Conservation (phyloP, 2,797 vertebrate genomes). For the Sphaeramia orbicularis region DNA sequence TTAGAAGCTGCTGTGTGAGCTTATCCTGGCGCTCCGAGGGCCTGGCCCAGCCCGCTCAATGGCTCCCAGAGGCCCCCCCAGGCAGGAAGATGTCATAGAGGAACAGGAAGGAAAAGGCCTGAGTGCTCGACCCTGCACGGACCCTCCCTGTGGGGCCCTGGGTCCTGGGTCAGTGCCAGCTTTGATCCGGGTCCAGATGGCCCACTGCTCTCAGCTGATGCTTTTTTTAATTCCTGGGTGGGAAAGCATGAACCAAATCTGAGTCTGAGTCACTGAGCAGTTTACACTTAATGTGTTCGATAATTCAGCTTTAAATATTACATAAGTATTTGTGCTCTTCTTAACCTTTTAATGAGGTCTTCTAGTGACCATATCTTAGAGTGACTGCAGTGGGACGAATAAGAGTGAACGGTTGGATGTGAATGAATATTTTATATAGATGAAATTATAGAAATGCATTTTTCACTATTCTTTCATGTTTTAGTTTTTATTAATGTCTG, state of each 20-base stretch:
- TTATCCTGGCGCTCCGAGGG: constrained; percentile 53
- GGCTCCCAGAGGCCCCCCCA: constrained; percentile 68
- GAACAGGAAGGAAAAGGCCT: constrained; percentile 93
- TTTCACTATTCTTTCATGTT: no score
- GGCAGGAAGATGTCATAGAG: constrained; percentile 94
- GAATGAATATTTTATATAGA: no score
- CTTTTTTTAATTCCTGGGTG: constrained; percentile 60
- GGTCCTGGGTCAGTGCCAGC: constrained; percentile 85
- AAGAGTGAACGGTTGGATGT: no score
- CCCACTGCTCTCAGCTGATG: constrained; percentile 28
- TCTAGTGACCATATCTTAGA: no score
- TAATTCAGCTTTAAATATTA: not conserved
- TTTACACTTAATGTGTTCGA: not conserved
- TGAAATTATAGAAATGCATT: no score
- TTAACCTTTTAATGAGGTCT: no score
- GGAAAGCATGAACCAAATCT: constrained; percentile 19
- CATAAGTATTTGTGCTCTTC: no score
- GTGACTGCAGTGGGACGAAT: no score
- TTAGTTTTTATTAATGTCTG: no score
- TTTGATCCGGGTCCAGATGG: constrained; percentile 81
- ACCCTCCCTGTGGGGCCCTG: constrained; percentile 83
- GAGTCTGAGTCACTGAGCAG: constrained; percentile 1
- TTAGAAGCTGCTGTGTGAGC: constrained; percentile 71
- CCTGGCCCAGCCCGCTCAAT: constrained; percentile 55
- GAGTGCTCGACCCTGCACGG: constrained; percentile 86